Evolutionary conservation across 2,888 invertebrate species (phyloP), one percentile per base, ranked within the genome.

Genomic region (Polydesmus complanatus): DNA sequence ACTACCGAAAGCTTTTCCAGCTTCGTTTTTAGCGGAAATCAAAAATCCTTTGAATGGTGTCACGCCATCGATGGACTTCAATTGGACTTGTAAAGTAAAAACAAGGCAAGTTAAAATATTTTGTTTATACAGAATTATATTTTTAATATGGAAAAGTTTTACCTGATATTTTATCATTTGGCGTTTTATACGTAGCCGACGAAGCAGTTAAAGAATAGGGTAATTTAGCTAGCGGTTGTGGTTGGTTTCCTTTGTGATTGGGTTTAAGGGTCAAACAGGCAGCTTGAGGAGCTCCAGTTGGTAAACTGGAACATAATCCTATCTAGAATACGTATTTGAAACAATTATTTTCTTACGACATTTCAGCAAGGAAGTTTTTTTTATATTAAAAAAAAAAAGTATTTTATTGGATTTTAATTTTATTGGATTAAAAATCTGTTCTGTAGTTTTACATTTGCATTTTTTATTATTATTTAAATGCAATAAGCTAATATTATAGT

Each of bases 241-340:
- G 60, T 27, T 56, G 23, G 54, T 60, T 54, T 18, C 47, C 56
- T 26, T 21, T 49, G 49, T 60, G 60, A 50, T 60, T 60, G 8
- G 60, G 60, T n/a, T 60, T 47, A 18, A 60, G 26, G 0, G 60
- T 60, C 26, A 26, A 25, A 21, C 60, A 60, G 2, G 60, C 60
- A 22, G 47, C 47, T 55, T 56, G 19, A 37, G 60, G 60, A 48
- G 60, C 60, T n/a, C 60, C 60, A n/a, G 55, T 60, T 25, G 60
- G 60, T 23, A 48, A 56, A 5, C 57, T 2, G 3, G 14, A 25
- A 37, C 37, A 8, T 14, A 37, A 37, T 8, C 5, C 37, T 14
- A 37, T 8, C 37, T 37, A 37, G 37, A 37, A 37, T 37, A n/a
- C n/a, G n/a, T n/a, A n/a, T n/a, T n/a, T n/a, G n/a, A n/a, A n/a